These are phyloP conservation scores for Drosophila rufa DNA, from an alignment of 1,140 invertebrate genomes.

Conservation along the genomic window DNA sequence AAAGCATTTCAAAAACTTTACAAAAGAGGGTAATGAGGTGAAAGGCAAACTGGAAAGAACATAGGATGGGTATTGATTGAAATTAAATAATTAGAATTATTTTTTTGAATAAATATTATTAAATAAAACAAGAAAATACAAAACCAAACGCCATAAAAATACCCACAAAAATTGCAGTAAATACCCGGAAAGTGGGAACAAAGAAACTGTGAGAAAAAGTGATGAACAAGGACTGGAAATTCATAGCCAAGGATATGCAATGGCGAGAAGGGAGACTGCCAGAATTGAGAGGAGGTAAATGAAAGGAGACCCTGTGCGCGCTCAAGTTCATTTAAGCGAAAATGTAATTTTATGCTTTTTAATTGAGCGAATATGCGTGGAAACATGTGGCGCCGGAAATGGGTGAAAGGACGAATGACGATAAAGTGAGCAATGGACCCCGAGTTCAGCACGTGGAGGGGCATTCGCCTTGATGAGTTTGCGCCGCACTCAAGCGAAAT, in stretches of 20 bases:
- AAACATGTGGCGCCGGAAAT: constrained; percentile 63
- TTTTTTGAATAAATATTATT: too few species aligned
- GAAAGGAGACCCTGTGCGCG: constrained; percentile 1
- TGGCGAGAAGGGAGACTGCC: not conserved
- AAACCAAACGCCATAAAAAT: too few species aligned
- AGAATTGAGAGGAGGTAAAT: constrained; percentile 1
- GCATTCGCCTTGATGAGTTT: constrained; percentile 70
- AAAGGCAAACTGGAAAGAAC: constrained; percentile 4
- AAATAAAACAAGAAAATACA: too few species aligned
- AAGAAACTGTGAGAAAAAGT: constrained; percentile 11
- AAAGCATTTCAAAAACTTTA: constrained; percentile 57
- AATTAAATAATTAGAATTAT: not conserved
- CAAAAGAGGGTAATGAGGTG: constrained; percentile 11
- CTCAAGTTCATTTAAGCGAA: constrained; percentile 78
- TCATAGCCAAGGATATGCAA: constrained; percentile 4
- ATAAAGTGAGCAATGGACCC: constrained; percentile 40
- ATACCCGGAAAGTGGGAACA: constrained; percentile 4
- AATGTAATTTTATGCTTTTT: constrained; percentile 84
- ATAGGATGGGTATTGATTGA: not conserved
- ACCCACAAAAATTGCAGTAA: not conserved
- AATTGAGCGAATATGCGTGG: constrained; percentile 81
- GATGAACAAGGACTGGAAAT: constrained; percentile 6
- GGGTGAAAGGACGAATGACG: constrained; percentile 16
- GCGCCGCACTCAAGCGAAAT: constrained; percentile 76
- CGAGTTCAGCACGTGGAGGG: constrained; percentile 31